phyloP scores from a whole-genome alignment of 1,140 invertebrate species.

The Chelonus insularis region DNA sequence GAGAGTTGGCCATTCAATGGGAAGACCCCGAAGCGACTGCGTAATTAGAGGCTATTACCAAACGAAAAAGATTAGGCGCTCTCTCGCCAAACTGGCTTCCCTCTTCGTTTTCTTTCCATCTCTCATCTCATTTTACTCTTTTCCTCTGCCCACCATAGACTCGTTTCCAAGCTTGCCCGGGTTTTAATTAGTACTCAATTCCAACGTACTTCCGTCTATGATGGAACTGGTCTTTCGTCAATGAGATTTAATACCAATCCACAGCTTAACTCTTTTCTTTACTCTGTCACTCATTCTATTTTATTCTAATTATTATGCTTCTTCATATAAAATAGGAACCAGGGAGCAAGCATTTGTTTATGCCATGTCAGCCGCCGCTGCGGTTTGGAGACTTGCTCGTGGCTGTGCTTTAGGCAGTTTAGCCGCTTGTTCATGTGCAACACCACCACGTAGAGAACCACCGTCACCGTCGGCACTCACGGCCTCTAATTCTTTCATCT shows the following conservation, averaged over 20 bases:
- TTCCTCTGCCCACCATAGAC: constrained; percentile 8
- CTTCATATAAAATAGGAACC: constrained; percentile 63
- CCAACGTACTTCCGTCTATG: background rate
- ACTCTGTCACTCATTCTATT: background rate
- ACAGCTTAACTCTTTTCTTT: background rate
- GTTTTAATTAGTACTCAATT: constrained; percentile 21
- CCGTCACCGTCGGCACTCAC: constrained; percentile 53
- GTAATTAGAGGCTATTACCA: constrained; percentile 44
- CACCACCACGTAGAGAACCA: constrained; percentile 61
- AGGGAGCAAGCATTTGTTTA: constrained; percentile 78
- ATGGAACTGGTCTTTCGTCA: background rate
- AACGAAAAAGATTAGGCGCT: constrained; percentile 27
- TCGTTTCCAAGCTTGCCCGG: constrained; percentile 6
- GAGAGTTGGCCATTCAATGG: constrained; percentile 23
- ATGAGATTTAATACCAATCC: background rate
- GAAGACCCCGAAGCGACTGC: constrained; percentile 34
- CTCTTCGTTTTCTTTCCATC: constrained; percentile 23
- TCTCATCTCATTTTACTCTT: constrained; percentile 10
- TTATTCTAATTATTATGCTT: background rate
- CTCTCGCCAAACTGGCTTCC: constrained; percentile 31
- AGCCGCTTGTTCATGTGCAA: constrained; percentile 68
- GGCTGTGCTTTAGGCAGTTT: constrained; percentile 70
- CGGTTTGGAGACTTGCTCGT: constrained; percentile 71
- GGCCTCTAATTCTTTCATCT: constrained; percentile 43
- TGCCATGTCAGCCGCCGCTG: constrained; percentile 72